Percentiles rank a stretch among this genome's conserved stretches.
These are phyloP conservation scores for Galerucella calmariensis DNA, from an alignment of 2,888 invertebrate species.

Conservation along the genomic window DNA sequence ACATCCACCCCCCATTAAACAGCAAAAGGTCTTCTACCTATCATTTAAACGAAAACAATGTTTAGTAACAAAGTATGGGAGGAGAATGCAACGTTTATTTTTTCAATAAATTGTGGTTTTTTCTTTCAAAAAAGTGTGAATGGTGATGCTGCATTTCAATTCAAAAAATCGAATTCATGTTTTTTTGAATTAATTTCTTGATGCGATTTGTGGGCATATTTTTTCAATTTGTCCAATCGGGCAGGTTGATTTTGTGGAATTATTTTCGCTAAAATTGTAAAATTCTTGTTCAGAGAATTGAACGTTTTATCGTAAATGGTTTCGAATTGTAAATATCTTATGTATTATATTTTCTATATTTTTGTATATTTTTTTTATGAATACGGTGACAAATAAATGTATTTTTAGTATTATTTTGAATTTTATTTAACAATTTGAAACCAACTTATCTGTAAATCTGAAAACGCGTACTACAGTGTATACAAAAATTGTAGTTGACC, in stretches of 20 bases:
- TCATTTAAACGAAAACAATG: background rate
- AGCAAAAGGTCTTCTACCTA: background rate
- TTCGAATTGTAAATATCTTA: slow-evolving; percentile 59
- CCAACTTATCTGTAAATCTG: too few species aligned
- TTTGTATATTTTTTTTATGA: slow-evolving; percentile 55
- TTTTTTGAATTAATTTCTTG: slow-evolving; percentile 17
- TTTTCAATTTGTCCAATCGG: slow-evolving; percentile 28
- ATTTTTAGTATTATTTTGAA: slow-evolving; percentile 43
- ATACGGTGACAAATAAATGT: slow-evolving; percentile 61
- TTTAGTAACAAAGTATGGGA: background rate
- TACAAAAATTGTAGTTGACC: too few species aligned
- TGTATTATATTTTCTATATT: slow-evolving; percentile 57
- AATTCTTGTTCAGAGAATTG: slow-evolving; percentile 46
- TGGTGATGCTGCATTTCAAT: slow-evolving; percentile 39
- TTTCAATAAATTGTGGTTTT: slow-evolving; percentile 17
- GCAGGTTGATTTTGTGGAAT: slow-evolving; percentile 33
- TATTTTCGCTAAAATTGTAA: slow-evolving; percentile 38
- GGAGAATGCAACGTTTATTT: background rate
- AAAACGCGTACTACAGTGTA: too few species aligned
- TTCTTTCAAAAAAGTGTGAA: slow-evolving; percentile 26
- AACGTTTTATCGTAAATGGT: slow-evolving; percentile 38
- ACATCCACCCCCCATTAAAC: slow-evolving; percentile 13
- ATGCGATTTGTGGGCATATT: slow-evolving; percentile 11
- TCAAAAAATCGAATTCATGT: slow-evolving; percentile 2
- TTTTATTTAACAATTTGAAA: background rate